A percentile compares a stretch with the other conserved stretches of the same genome.
phyloP scores from a whole-genome alignment of 92 coral and sea anemone species.

The Zoanthus sociatus region DNA sequence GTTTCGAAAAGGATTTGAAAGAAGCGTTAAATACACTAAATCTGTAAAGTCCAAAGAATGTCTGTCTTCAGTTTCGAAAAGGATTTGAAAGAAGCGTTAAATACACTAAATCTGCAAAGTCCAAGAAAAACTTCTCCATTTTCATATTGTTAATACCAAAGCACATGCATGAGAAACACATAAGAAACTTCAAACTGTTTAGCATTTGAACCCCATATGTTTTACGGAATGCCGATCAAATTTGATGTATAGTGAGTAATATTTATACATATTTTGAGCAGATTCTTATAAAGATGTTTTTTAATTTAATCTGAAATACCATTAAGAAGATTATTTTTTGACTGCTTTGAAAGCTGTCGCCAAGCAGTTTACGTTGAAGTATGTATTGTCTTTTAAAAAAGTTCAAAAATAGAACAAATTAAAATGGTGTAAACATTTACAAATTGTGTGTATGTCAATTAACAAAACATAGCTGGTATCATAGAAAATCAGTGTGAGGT shows the following conservation, averaged over 20 bases:
- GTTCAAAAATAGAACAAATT: neutral
- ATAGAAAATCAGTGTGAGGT: neutral
- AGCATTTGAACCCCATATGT: no score
- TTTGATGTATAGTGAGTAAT: neutral
- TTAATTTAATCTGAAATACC: neutral
- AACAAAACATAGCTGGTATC: neutral
- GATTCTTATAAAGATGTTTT: neutral
- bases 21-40: no score
- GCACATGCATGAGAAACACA: no score
- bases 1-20: no score
- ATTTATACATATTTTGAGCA: neutral
- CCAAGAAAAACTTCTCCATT: no score
- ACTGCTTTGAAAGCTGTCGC: neutral
- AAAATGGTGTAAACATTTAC: neutral
- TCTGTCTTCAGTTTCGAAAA: no score
- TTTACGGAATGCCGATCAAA: neutral
- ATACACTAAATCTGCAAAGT: no score
- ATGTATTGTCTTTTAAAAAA: neutral
- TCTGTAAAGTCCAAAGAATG: no score
- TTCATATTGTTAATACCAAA: no score
- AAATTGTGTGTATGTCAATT: neutral
- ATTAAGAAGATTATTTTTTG: neutral
- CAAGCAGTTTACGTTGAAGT: neutral
- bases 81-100: no score
- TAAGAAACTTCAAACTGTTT: no score